Evolutionary conservation across 2,797 vertebrate genomes (phyloP).

Genomic region (Mormyrops boulengeri): DNA sequence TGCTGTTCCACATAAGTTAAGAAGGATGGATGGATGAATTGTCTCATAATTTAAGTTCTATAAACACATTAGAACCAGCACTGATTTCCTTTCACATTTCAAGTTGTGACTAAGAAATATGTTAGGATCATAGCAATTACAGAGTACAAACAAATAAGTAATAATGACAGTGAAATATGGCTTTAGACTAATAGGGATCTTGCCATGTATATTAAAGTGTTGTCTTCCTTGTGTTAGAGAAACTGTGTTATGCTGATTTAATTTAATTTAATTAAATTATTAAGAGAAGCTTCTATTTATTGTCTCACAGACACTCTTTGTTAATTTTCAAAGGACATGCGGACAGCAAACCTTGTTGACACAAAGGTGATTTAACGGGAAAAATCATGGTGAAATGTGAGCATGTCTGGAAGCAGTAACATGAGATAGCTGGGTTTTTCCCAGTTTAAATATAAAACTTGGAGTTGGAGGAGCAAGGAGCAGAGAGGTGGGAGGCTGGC

Average conservation of each 20-base stretch:
- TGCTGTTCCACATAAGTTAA: not conserved
- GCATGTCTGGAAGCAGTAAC: not conserved
- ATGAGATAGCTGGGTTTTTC: not conserved
- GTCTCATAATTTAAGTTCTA: not conserved
- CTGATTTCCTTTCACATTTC: not conserved
- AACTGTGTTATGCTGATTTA: not conserved
- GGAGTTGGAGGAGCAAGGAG: not conserved
- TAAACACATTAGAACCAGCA: not conserved
- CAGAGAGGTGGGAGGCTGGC: not conserved
- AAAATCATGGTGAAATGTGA: not conserved
- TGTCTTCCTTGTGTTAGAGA: not conserved
- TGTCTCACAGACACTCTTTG: not conserved
- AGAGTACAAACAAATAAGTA: not conserved
- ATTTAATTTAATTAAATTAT: not conserved
- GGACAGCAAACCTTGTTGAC: not conserved
- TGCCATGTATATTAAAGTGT: not conserved
- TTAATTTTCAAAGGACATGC: conserved; percentile 11
- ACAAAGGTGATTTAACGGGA: not conserved
- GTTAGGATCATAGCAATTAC: not conserved
- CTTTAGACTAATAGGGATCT: not conserved
- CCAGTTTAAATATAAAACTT: not conserved
- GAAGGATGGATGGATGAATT: not conserved
- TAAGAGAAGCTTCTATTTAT: not conserved
- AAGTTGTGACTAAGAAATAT: not conserved
- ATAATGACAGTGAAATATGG: not conserved